A percentile compares a stretch with the other conserved stretches of the same genome.
Conservation (phyloP, 2,888 invertebrate genomes). For the Polydrusus pterygomalis region DNA sequence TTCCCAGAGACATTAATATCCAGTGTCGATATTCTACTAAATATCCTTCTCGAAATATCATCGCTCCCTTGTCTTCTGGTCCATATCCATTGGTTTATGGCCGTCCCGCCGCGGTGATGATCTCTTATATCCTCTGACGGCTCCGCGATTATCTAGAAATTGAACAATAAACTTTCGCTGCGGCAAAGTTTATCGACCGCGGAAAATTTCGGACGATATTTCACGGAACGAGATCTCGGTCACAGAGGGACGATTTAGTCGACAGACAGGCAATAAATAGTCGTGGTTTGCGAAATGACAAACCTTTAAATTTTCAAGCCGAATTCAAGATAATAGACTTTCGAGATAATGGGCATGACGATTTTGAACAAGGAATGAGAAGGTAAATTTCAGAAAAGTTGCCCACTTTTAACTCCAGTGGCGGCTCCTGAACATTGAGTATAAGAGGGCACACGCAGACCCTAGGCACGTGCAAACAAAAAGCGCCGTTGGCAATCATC, state of each 20-base stretch:
- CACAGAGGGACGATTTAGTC: not conserved
- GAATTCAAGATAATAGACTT: no score
- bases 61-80: slow-evolving; percentile 46
- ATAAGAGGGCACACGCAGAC: no score
- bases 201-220: slow-evolving; percentile 50
- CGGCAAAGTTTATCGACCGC: slow-evolving; percentile 58
- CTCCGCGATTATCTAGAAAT: slow-evolving; percentile 63
- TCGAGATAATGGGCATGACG: no score
- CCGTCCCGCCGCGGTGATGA: slow-evolving; percentile 49
- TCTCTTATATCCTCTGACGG: slow-evolving; percentile 61
- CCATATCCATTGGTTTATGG: slow-evolving; percentile 39
- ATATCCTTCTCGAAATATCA: slow-evolving; percentile 40
- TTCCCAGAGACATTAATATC: slow-evolving; percentile 40
- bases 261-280: slow-evolving; percentile 2
- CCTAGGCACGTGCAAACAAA: no score
- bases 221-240: slow-evolving; percentile 14
- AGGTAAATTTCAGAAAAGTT: no score
- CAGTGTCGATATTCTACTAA: slow-evolving; percentile 46
- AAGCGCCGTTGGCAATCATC: no score
- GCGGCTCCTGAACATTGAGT: no score
- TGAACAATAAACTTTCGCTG: slow-evolving; percentile 62
- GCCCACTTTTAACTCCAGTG: no score
- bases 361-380: no score
- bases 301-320: not conserved
- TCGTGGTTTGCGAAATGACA: not conserved